Evolutionary conservation across 2,888 invertebrate genomes (phyloP).

Genomic region (Melipona bicolor): DNA sequence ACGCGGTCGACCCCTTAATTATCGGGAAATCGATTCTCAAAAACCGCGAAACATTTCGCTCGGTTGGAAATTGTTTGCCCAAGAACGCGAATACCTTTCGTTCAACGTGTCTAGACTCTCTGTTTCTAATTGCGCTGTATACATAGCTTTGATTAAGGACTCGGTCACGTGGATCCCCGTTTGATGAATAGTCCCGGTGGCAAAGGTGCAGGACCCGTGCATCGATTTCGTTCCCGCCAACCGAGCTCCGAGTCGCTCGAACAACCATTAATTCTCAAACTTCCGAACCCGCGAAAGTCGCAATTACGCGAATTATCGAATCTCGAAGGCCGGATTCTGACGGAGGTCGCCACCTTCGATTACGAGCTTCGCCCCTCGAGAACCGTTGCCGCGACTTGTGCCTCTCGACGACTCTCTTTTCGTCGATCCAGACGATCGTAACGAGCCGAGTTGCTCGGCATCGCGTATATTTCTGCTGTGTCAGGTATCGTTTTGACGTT

Average conservation of each 20-base stretch:
- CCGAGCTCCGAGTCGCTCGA: constrained; percentile 56
- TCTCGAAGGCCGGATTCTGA: constrained; percentile 44
- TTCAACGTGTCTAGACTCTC: constrained; percentile 3
- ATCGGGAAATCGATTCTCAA: constrained; percentile 27
- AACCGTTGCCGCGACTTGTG: not conserved
- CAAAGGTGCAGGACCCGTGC: constrained; percentile 73
- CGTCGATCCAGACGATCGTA: not conserved
- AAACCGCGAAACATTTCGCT: not conserved
- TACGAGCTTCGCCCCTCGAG: constrained; percentile 6
- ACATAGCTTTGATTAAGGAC: constrained; percentile 77
- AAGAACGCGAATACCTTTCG: constrained; percentile 22
- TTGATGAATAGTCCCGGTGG: constrained; percentile 74
- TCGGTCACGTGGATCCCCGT: constrained; percentile 67
- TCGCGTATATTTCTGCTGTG: not conserved
- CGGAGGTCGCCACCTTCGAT: constrained; percentile 49
- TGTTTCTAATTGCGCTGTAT: constrained; percentile 70
- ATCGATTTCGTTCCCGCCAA: constrained; percentile 74
- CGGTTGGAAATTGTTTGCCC: constrained; percentile 48
- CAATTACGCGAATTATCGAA: constrained; percentile 69
- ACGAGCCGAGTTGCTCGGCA: not conserved
- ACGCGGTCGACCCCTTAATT: constrained; percentile 7
- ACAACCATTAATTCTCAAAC: constrained; percentile 67
- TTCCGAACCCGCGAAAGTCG: constrained; percentile 59
- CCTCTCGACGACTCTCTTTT: not conserved
- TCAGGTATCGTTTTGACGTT: not conserved